Conservation (phyloP, 2,113 vertebrate species). For the Aleadryas rufinucha region DNA sequence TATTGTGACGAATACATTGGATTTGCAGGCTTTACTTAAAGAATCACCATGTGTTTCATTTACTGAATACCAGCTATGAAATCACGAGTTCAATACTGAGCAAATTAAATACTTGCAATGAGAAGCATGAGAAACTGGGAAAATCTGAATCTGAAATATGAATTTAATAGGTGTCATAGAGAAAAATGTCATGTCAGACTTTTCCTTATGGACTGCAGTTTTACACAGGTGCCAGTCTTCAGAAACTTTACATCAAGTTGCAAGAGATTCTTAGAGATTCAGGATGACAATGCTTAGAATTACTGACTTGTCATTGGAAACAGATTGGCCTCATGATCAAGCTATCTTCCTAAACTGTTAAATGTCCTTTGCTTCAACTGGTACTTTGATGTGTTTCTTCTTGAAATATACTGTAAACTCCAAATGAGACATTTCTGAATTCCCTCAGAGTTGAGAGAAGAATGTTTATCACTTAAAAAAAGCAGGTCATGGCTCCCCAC, state of each 20-base stretch:
- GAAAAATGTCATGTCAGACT: not conserved
- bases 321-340: not conserved
- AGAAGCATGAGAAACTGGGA: not conserved
- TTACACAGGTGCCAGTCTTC: not conserved
- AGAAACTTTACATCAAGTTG: not conserved
- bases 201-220: not conserved
- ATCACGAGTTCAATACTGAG: not conserved
- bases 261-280: not conserved
- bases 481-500: not conserved
- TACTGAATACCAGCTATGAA: not conserved
- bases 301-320: not conserved
- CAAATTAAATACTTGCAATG: not conserved
- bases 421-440: not conserved
- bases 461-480: not conserved
- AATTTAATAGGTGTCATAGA: not conserved
- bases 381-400: not conserved
- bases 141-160: not conserved
- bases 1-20: not conserved
- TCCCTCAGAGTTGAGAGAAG: not conserved
- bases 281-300: not conserved
- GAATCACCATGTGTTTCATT: not conserved
- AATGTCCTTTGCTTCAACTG: not conserved
- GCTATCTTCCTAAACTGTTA: not conserved
- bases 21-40: not conserved
- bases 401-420: not conserved